phyloP scores from a whole-genome alignment of 2,797 vertebrate species.

The Platalea minor region DNA sequence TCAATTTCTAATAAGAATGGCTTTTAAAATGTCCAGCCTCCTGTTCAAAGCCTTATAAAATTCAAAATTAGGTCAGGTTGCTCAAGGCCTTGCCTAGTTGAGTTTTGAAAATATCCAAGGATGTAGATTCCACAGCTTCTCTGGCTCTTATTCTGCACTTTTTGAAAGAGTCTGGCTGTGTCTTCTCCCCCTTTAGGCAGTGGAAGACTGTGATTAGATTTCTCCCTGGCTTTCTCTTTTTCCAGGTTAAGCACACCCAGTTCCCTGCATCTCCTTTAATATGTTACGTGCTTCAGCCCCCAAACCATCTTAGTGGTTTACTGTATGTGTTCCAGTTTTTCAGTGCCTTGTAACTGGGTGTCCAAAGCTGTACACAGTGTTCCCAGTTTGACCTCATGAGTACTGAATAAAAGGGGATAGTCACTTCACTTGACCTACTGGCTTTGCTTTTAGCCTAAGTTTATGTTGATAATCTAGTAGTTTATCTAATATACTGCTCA shows the following conservation, averaged over 20 bases:
- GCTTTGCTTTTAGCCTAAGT: background rate
- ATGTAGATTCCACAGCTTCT: background rate
- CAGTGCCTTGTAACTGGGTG: background rate
- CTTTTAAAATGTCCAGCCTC: background rate
- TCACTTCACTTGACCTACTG: background rate
- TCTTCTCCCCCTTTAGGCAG: background rate
- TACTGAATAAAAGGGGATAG: background rate
- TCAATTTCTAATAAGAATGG: background rate
- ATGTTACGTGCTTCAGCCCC: background rate
- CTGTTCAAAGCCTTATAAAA: background rate
- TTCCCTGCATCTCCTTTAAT: background rate
- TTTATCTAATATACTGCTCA: background rate
- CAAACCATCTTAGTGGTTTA: background rate
- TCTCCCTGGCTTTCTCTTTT: background rate
- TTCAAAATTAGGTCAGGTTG: background rate
- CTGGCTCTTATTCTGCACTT: background rate
- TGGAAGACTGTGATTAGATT: background rate
- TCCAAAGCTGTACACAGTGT: background rate
- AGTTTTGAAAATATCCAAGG: background rate
- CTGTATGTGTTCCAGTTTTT: background rate
- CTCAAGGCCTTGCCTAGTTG: background rate
- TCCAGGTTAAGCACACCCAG: background rate
- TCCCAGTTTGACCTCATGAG: background rate
- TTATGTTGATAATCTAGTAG: background rate
- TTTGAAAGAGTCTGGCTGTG: background rate